Conservation (phyloP, 2,113 vertebrate species). For the Pedionomus torquatus region DNA sequence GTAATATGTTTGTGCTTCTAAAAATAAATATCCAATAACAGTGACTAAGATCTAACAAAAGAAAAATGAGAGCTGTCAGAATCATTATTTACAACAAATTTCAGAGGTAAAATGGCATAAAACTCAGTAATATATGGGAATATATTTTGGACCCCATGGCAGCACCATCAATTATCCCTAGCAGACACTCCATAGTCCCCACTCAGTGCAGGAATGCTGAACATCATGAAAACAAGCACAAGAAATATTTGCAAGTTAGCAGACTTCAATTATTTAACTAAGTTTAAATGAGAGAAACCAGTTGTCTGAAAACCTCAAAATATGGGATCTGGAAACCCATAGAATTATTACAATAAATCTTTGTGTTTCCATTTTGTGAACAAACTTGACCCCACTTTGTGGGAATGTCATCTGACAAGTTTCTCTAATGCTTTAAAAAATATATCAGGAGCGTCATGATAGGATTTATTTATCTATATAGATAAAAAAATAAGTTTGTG, state of each 20-base stretch:
- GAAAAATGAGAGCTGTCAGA: slow-evolving; percentile 54
- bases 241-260: background rate
- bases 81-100: slow-evolving; percentile 59
- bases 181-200: background rate
- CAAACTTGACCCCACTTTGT: background rate
- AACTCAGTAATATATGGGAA: background rate
- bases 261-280: background rate
- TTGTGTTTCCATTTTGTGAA: background rate
- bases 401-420: background rate
- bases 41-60: slow-evolving; percentile 43
- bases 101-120: slow-evolving; percentile 25
- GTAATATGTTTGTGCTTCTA: slow-evolving; percentile 1
- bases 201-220: background rate
- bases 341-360: background rate
- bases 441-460: background rate
- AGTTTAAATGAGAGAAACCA: background rate
- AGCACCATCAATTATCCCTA: slow-evolving; percentile 15
- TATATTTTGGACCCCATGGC: background rate
- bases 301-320: background rate
- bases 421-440: background rate
- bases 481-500: background rate
- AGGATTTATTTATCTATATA: background rate
- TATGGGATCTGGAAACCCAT: rapidly evolving
- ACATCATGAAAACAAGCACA: background rate
- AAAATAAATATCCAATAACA: slow-evolving; percentile 42